A percentile compares a stretch with the other conserved stretches of the same genome.
Evolutionary conservation across 2,888 invertebrate genomes (phyloP).

Genomic region (Chrysopilus asiliformis): DNA sequence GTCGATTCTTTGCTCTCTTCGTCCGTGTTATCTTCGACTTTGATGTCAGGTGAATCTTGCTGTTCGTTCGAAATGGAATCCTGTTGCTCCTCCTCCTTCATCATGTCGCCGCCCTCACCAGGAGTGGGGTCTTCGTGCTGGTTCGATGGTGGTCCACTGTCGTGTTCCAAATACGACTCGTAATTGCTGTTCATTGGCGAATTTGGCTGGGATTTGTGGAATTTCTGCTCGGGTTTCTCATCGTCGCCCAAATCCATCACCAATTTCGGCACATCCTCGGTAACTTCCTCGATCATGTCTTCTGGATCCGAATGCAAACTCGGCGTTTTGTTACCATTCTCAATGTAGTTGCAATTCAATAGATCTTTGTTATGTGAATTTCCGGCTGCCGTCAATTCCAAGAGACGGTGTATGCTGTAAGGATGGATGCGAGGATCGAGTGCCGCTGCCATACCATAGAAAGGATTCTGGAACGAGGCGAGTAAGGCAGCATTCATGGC

Average conservation of each 20-base stretch:
- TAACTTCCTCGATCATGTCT: slow-evolving; percentile 47
- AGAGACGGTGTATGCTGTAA: slow-evolving; percentile 31
- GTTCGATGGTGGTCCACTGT: slow-evolving; percentile 37
- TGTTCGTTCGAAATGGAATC: slow-evolving; percentile 15
- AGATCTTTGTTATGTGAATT: slow-evolving; percentile 12
- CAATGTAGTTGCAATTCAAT: slow-evolving; percentile 11
- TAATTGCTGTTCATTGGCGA: slow-evolving; percentile 22
- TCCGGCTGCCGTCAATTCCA: slow-evolving; percentile 32
- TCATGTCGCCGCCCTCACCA: background rate
- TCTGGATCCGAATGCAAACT: slow-evolving; percentile 39
- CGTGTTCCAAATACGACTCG: slow-evolving; percentile 53
- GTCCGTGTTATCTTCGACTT: slow-evolving; percentile 13
- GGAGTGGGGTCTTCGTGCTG: background rate
- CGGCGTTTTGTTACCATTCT: slow-evolving; percentile 10
- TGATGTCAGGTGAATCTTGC: slow-evolving; percentile 13
- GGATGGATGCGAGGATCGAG: slow-evolving; percentile 33
- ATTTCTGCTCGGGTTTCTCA: slow-evolving; percentile 38
- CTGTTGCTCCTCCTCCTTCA: slow-evolving; percentile 22
- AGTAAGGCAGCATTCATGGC: slow-evolving; percentile 48
- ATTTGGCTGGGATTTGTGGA: slow-evolving; percentile 24
- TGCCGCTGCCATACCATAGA: slow-evolving; percentile 30
- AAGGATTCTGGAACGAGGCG: slow-evolving; percentile 36
- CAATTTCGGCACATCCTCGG: slow-evolving; percentile 46
- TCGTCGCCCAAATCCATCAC: slow-evolving; percentile 56
- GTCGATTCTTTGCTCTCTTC: slow-evolving; percentile 24